phyloP scores from a whole-genome alignment of 2,797 vertebrate genomes.

The Betta splendens region DNA sequence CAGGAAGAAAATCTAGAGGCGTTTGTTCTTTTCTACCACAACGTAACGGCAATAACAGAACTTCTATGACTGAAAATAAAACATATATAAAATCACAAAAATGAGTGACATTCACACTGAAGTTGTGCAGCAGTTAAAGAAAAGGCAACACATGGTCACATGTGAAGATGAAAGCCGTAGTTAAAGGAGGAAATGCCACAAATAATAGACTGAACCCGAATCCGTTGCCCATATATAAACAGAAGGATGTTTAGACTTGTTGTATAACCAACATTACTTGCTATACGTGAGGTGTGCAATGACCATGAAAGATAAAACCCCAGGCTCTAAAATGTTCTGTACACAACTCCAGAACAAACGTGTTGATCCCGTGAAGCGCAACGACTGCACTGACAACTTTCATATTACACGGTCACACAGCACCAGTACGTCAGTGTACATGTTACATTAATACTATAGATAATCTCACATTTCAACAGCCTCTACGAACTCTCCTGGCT shows the following conservation, averaged over 20 bases:
- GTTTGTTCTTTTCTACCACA: not conserved
- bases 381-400: too few species aligned
- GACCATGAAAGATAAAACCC: too few species aligned
- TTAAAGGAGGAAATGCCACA: slow-evolving; percentile 18
- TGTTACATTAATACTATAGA: too few species aligned
- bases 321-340: too few species aligned
- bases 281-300: slow-evolving; percentile 32
- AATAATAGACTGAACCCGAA: slow-evolving; percentile 18
- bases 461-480: too few species aligned
- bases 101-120: too few species aligned
- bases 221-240: slow-evolving; percentile 15
- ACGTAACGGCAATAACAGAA: not conserved
- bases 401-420: too few species aligned
- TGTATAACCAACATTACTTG: slow-evolving; percentile 17
- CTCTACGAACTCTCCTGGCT: too few species aligned
- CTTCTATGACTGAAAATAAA: not conserved
- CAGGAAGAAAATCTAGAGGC: not conserved
- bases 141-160: not conserved
- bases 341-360: too few species aligned
- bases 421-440: too few species aligned
- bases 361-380: too few species aligned
- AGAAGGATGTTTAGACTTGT: slow-evolving; percentile 28
- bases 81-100: too few species aligned
- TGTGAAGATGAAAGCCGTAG: slow-evolving; percentile 11
- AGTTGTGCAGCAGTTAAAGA: not conserved